Evolutionary conservation across 2,888 invertebrate genomes (phyloP), one percentile per base, ranked within the genome.

Genomic region (Agrotis ipsilon): DNA sequence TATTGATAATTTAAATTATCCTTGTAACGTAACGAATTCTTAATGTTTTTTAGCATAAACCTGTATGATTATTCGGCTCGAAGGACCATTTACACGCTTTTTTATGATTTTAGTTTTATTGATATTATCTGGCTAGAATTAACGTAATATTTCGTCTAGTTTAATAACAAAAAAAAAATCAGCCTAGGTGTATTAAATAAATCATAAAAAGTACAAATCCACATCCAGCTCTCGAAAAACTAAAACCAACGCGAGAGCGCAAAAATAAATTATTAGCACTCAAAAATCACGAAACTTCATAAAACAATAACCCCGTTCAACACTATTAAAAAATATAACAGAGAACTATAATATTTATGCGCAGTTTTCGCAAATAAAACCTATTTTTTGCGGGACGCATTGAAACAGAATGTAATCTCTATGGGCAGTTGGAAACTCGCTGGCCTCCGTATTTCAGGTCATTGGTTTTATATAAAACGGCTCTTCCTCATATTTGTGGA

Each of bases 391-490:
- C 79, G 83, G 84, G 80, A 73, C 43, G 87, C 88, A 87, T 86
- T 88, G 87, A 87, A 88, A 89, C 89, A 89, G 82, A 86, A 83
- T 83, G 75, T 88, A 85, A 88, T 88, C 85, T 84, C 80, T 67
- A 78, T 75, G 83, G 83, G 80, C 79, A 83, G 84, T 85, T 77
- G 85, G 72, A 81, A 86, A 89, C 88, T 87, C 89, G 88, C 88
- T 88, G 83, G 73, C 85, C 80, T 74, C 70, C 51, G 67, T 78
- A 86, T 90, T 91, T 84, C 89, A 87, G 91, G 89, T 89, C 92
- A 92, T 91, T 86, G 90, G 85, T 86, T 91, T 80, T 76, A 77
- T 86, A 88, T 87, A 86, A 85, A 83, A 87, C 83, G 83, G 73
- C 65, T 78, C 75, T 80, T 77, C 83, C 78, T 85, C 86, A 84